Evolutionary conservation across 2,113 vertebrate species (phyloP), one percentile per base, ranked within the genome.

Genomic region (Oncorhynchus clarkii): DNA sequence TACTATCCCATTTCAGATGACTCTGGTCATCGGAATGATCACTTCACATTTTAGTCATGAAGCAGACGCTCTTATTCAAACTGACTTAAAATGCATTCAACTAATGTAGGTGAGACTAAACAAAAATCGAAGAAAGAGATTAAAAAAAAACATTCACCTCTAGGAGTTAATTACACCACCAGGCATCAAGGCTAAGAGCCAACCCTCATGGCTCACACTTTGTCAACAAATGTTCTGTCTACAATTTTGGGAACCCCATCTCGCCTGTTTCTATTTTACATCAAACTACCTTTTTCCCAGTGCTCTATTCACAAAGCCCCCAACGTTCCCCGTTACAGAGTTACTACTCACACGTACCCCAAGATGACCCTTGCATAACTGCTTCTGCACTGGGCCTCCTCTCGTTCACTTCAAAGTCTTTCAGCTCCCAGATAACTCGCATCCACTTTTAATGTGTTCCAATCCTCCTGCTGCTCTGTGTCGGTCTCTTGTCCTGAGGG

Each of bases 291-390:
- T 45, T 45, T 11, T 45, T 3, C 14, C 16, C 51, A 16, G 13
- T 51, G 49, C 51, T 48, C 16, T 22, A 4, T 22, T 9, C 34
- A 45, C 68, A 70, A 16, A 26, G 4, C 12, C 70, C 45, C 11
- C 45, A 59, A 80, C 79, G 22, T 20, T 3, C 22, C 14, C 18
- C 1, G 9, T 73, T 72, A 64, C 74, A 54, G 14, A 54, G 51
- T 16, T 18, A 54, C 13, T 54, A 20, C 29, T 75, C 22, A 67
- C 13, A 71, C 89, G 86, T 88, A 91, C 86, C 90, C 80, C 79
- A 24, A 68, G 78, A 60, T 69, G 71, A 26, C 78, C 65, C 67
- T 67, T 76, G 81, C 89, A 90, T 89, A 24, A 81, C 79, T 80
- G 76, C 82, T 74, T 71, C 72, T 71, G 71, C 34, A 73, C 54